Conservation (phyloP, 2,113 vertebrate genomes). For the Speoplatyrhinus poulsoni region DNA sequence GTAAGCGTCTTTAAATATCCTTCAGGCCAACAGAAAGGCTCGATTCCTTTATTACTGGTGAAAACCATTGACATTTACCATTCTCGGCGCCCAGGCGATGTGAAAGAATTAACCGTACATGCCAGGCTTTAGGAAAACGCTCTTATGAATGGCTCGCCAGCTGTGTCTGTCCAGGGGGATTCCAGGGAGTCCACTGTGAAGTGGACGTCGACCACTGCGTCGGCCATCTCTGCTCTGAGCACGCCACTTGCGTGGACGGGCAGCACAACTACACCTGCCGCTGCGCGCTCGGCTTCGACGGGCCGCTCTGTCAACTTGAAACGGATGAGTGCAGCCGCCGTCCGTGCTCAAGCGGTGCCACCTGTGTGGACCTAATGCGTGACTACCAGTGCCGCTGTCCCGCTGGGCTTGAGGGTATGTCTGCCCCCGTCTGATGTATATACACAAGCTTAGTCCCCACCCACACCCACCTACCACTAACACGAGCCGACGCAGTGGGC, state of each 20-base stretch:
- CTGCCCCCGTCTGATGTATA: constrained; percentile 38
- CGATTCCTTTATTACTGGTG: constrained; percentile 30
- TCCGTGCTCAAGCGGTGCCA: constrained; percentile 76
- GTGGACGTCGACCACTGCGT: constrained; percentile 69
- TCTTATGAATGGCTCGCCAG: constrained; percentile 65
- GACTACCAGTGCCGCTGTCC: constrained; percentile 75
- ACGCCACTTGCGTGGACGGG: constrained; percentile 70
- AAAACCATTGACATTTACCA: constrained; percentile 58
- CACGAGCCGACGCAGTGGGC: too few relatives aligned
- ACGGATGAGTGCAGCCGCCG: constrained; percentile 76
- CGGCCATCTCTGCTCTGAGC: constrained; percentile 71
- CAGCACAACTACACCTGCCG: constrained; percentile 76
- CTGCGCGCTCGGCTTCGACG: constrained; percentile 76
- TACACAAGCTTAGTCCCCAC: constrained; percentile 24
- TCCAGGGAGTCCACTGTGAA: constrained; percentile 70
- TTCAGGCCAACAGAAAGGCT: constrained; percentile 38
- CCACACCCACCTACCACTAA: neutral
- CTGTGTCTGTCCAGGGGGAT: constrained; percentile 75
- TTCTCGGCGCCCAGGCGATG: constrained; percentile 31
- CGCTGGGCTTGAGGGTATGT: constrained; percentile 78
- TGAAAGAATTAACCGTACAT: constrained; percentile 33
- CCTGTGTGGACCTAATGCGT: constrained; percentile 71
- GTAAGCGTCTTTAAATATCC: constrained; percentile 45
- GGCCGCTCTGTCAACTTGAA: constrained; percentile 76
- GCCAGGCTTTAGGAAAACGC: constrained; percentile 40